phyloP scores from a whole-genome alignment of 30 jellyfish, hydroid and myxozoan genomes.

The Mastigias papua region DNA sequence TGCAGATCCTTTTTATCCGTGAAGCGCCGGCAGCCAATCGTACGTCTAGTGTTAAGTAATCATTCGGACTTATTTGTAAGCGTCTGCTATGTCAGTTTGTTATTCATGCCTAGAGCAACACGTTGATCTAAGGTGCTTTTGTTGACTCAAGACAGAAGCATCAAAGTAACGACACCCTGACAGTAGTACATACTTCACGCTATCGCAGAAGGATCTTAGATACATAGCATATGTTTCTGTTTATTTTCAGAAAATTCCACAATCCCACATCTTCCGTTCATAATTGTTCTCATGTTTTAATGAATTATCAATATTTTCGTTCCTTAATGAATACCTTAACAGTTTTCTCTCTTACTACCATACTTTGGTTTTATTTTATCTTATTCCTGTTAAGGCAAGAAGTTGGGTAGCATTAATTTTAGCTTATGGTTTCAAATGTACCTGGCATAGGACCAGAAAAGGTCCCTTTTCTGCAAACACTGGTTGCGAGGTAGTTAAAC shows the following conservation, averaged over 20 bases:
- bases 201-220: slow-evolving; percentile 7
- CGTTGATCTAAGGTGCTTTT: slow-evolving; percentile 23
- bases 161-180: neutral
- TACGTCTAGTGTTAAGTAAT: neutral
- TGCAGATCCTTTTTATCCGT: neutral
- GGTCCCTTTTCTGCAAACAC: too few relatives aligned
- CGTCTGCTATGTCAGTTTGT: neutral
- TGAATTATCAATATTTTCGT: slow-evolving; percentile 37
- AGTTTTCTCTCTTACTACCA: neutral
- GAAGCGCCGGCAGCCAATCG: neutral
- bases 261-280: slow-evolving; percentile 62
- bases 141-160: slow-evolving; percentile 1
- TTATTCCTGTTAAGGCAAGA: too few relatives aligned
- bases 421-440: too few relatives aligned
- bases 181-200: neutral
- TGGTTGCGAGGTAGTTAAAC: too few relatives aligned
- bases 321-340: neutral
- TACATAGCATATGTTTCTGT: neutral
- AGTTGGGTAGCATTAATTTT: too few relatives aligned
- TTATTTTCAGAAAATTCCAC: slow-evolving; percentile 4
- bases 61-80: neutral
- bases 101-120: neutral
- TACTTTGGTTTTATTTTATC: neutral
- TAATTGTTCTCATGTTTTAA: slow-evolving; percentile 12
- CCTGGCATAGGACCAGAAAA: too few relatives aligned